phyloP scores from a whole-genome alignment of 2,888 invertebrate genomes.

The Lepetodrilus schrolli region DNA sequence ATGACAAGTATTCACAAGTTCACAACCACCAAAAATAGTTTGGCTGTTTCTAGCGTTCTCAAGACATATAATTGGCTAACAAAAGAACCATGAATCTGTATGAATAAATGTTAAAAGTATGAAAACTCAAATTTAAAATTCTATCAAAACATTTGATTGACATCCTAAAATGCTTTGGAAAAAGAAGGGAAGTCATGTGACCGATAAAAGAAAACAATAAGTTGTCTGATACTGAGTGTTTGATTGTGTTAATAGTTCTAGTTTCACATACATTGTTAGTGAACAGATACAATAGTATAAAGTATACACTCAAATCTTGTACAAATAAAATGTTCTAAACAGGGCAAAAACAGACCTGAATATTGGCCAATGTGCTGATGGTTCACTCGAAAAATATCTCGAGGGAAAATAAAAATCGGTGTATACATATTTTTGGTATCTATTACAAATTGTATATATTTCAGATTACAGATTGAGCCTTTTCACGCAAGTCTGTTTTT shows the following conservation, averaged over 20 bases:
- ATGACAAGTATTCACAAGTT: not conserved
- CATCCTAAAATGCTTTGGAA: not conserved
- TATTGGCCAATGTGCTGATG: not conserved
- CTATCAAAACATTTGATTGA: not conserved
- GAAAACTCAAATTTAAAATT: not conserved
- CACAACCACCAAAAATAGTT: not conserved
- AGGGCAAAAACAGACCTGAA: not conserved
- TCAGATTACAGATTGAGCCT: not conserved
- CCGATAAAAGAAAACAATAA: not conserved
- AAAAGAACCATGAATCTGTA: not conserved
- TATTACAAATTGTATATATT: not conserved
- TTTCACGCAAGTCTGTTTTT: not conserved
- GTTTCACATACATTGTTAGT: slow-evolving; percentile 6
- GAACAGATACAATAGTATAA: not conserved
- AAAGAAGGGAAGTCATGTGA: not conserved
- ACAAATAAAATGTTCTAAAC: slow-evolving; percentile 4
- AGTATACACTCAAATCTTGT: slow-evolving; percentile 1
- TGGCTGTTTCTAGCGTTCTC: not conserved
- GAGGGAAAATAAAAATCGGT: not conserved
- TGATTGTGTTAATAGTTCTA: not conserved
- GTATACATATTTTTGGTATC: not conserved
- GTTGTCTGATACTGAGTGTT: not conserved
- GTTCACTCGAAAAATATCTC: too few species aligned
- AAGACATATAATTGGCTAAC: not conserved
- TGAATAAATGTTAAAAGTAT: not conserved